Evolutionary conservation across 1,140 invertebrate species (phyloP).

Genomic region (Drosophila busckii): DNA sequence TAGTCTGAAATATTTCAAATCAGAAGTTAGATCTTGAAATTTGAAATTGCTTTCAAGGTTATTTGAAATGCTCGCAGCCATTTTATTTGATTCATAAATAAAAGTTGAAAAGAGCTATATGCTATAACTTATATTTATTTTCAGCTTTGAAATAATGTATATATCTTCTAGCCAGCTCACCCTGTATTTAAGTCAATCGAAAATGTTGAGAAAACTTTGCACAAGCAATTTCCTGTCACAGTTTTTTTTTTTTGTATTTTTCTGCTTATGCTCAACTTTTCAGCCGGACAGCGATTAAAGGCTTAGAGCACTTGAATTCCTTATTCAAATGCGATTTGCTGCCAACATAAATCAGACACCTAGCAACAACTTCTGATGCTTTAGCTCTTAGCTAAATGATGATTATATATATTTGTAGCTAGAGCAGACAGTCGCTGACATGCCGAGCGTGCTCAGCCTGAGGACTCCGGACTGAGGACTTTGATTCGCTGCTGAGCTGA

Average conservation of each 20-base stretch:
- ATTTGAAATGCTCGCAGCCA: no score
- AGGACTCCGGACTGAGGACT: no score
- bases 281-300: slow-evolving; percentile 49
- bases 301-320: slow-evolving; percentile 41
- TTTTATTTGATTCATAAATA: neutral
- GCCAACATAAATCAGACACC: slow-evolving; percentile 50
- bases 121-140: no score
- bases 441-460: slow-evolving; percentile 14
- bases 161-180: neutral
- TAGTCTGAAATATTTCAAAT: no score
- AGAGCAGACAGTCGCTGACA: slow-evolving; percentile 38
- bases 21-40: no score
- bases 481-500: slow-evolving; percentile 13
- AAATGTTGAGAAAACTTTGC: slow-evolving; percentile 21
- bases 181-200: slow-evolving; percentile 19
- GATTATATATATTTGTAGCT: slow-evolving; percentile 32
- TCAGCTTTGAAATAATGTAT: neutral
- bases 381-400: slow-evolving; percentile 47
- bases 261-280: slow-evolving; percentile 35
- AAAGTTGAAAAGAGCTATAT: no score
- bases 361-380: slow-evolving; percentile 31
- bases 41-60: no score
- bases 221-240: slow-evolving; percentile 48
- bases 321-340: slow-evolving; percentile 48
- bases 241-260: no score